Percentiles rank a stretch among this genome's conserved stretches.
These are phyloP conservation scores for Grammomys surdaster DNA, from an alignment of 2,113 vertebrate genomes.

Conservation along the genomic window DNA sequence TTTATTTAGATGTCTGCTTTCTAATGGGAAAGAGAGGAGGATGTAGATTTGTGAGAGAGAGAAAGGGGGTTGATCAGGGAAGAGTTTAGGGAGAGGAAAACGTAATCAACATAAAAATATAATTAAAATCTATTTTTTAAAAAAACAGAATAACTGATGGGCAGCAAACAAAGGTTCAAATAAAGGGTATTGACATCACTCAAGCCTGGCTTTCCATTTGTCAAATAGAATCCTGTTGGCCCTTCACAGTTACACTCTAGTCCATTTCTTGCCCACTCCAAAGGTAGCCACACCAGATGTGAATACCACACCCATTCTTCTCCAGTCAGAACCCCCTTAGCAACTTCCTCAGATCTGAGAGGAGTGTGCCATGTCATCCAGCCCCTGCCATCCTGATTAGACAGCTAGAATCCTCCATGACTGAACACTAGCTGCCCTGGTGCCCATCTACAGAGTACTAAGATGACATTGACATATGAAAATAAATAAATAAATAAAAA, in stretches of 20 bases:
- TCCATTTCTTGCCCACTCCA: too few relatives aligned
- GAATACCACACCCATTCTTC: too few relatives aligned
- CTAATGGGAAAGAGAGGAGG: not conserved
- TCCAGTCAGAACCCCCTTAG: not conserved
- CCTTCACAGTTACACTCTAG: not conserved
- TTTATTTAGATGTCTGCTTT: not conserved
- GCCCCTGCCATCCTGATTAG: not conserved
- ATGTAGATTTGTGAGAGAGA: not conserved
- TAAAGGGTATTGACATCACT: rapidly evolving
- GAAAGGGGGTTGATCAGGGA: not conserved
- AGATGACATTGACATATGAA: not conserved
- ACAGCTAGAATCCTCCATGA: not conserved
- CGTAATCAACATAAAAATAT: not conserved
- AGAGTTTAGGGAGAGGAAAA: not conserved
- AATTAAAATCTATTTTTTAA: not conserved
- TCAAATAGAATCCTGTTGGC: too few relatives aligned
- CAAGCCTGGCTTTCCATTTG: not conserved
- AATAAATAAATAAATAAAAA: not conserved
- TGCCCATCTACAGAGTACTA: not conserved
- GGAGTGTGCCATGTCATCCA: not conserved
- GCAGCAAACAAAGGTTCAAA: not conserved
- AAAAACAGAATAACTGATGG: not conserved
- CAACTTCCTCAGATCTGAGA: not conserved
- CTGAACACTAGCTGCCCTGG: not conserved
- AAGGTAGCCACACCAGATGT: not conserved